Evolutionary conservation across 1,140 invertebrate species (phyloP), one percentile per base, ranked within the genome.

Genomic region (Zaprionus kolodkinae): DNA sequence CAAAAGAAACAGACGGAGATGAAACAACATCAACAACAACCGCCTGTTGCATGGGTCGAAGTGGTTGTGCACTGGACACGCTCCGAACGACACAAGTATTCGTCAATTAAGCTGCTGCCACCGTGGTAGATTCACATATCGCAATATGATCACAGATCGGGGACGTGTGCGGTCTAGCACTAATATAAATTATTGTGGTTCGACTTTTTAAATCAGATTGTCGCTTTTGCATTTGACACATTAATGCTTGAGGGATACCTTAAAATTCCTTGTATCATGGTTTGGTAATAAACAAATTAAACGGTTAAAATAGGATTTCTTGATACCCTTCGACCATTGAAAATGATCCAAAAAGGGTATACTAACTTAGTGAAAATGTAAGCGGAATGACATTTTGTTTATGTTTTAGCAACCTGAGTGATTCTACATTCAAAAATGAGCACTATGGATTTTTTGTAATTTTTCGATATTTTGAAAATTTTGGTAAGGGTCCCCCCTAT

Each of bases 51-150:
- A 56, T 68, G 2, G 45, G 12, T 59, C n/a, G 52, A 67, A 6
- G 43, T 68, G 10, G 50, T 76, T 48, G 76, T 82, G 54, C 82
- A 71, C 38, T 86, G 82, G 83, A 71, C 72, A 48, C 78, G 82
- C 12, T 30, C 71, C 6, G 45, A 54, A 1, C 60, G 61, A 3
- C 11, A 68, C 3, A 54, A 43, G 4, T 72, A 63, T 63, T 6
- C 55, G 5, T 6, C 75, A 1, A 86, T 85, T 33, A 78, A 81
- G 43, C n/a, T 86, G 27, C 30, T 72, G 65, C 68, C 82, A 3
- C 82, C 82, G 5, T 85, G 82, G 82, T 81, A 86, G 52, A 61
- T 27, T 25, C 54, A 68, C 3, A 30, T 30, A 5, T 21, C 21
- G 71, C 57, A 57, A 67, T 78, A 40, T 40, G 4, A n/a, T n/a